phyloP scores from a whole-genome alignment of 2,113 vertebrate genomes.

The Microcebus jonahi region DNA sequence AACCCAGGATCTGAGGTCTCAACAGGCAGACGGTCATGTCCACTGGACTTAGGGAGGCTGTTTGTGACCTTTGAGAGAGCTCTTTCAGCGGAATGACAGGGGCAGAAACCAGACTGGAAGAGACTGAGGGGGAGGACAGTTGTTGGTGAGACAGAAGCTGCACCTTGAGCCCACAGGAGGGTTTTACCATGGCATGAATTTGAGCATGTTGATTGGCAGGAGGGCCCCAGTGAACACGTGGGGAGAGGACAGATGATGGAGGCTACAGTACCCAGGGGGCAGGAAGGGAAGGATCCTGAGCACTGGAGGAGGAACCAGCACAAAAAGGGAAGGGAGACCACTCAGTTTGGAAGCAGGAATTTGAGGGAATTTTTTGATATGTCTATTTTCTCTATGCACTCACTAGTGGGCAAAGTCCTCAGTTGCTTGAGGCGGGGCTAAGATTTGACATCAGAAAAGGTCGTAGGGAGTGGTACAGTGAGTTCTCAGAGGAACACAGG shows the following conservation, averaged over 20 bases:
- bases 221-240: not conserved
- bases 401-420: not conserved
- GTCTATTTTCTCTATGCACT: not conserved
- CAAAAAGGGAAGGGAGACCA: not conserved
- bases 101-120: not conserved
- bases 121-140: not conserved
- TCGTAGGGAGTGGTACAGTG: not conserved
- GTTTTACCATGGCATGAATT: not conserved
- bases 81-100: not conserved
- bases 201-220: not conserved
- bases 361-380: not conserved
- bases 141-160: not conserved
- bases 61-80: not conserved
- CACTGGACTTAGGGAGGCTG: not conserved
- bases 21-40: not conserved
- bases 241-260: not conserved
- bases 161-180: not conserved
- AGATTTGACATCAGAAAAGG: not conserved
- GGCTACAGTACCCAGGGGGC: not conserved
- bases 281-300: not conserved
- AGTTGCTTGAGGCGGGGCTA: not conserved
- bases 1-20: not conserved
- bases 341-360: not conserved
- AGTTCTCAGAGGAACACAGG: not conserved
- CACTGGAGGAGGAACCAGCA: not conserved